Evolutionary conservation across 2,888 invertebrate genomes (phyloP), one percentile per base, ranked within the genome.

Genomic region (Boloria euphrosyne): DNA sequence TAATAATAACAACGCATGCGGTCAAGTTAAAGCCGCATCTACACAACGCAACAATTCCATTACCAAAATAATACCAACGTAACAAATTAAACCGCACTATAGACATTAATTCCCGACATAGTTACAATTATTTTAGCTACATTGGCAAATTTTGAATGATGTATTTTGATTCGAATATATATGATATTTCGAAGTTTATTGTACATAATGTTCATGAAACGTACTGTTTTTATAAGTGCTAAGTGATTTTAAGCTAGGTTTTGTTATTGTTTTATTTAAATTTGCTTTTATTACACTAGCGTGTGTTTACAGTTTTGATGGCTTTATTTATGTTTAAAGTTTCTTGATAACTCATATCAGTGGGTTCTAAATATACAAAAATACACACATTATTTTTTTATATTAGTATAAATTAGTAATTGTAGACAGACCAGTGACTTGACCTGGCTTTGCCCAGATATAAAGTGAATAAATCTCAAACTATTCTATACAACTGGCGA

Each of bases 61-160:
- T 66, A 64, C 69, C 69, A 59, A 64, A 69, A 66, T 69, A 69
- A 68, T 54, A 68, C 59, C 53, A 66, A 67, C 53, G 66, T 58
- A 53, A 66, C 68, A 68, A 68, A 68, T 67, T 62, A 71, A 61
- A 68, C 70, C 71, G 59, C 66, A 68, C 47, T 60, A 60, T 65
- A 59, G 68, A 65, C 65, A 55, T 63, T 67, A 63, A 64, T 68
- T 68, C 65, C 64, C 59, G 43, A 63, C 57, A 67, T 67, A 57
- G 63, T 61, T 66, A 59, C 64, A 49, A 64, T 64, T 68, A 70
- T 68, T 68, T 69, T 68, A 70, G 68, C 66, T 69, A 67, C 65
- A 59, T 54, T 66, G 66, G 65, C 69, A 70, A 70, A 71, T 66
- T 31, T 3, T 49, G 22, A 46, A 4, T 57, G 31, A 38, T 57